Evolutionary conservation across 1,140 invertebrate genomes (phyloP).

Genomic region (Drosophila miranda): DNA sequence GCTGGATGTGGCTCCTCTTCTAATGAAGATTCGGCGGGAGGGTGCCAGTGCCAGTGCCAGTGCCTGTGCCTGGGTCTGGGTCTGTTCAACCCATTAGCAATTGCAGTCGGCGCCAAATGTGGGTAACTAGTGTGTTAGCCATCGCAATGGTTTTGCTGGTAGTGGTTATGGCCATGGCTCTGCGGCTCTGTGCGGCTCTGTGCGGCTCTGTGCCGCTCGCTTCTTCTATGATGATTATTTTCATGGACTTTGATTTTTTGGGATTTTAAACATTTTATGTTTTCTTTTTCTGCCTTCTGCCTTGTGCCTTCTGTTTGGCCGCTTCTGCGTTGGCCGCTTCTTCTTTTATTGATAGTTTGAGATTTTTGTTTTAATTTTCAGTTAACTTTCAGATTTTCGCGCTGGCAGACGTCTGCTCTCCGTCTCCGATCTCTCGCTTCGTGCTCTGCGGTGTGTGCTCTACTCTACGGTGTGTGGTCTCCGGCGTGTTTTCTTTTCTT

Average conservation of each 20-base stretch:
- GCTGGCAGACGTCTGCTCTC: constrained; percentile 72
- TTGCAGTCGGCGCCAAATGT: constrained; percentile 74
- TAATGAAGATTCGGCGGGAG: constrained; percentile 32
- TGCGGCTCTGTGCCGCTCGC: constrained; percentile 38
- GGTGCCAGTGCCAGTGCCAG: too few species aligned
- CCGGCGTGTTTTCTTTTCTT: constrained; percentile 5
- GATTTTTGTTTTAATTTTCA: constrained; percentile 78
- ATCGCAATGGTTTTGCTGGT: not conserved
- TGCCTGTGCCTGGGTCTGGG: constrained; percentile 17
- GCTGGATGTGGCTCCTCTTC: constrained; percentile 14
- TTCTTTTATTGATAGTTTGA: constrained; percentile 73
- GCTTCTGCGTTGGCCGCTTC: constrained; percentile 43
- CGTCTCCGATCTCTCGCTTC: constrained; percentile 1
- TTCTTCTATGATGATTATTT: constrained; percentile 77
- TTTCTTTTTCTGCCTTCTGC: constrained; percentile 56
- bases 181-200: not conserved
- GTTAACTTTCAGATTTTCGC: constrained; percentile 82
- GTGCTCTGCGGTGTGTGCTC: not conserved
- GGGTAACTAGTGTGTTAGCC: constrained; percentile 60
- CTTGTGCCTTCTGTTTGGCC: constrained; percentile 23
- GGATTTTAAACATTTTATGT: constrained; percentile 78
- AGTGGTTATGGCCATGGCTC: constrained; percentile 13
- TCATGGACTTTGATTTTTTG: constrained; percentile 82
- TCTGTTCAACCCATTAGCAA: constrained; percentile 51
- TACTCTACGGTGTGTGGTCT: constrained; percentile 6